These are phyloP conservation scores for Amphipyra tragopoginis DNA, from an alignment of 2,888 invertebrate species.

Conservation along the genomic window DNA sequence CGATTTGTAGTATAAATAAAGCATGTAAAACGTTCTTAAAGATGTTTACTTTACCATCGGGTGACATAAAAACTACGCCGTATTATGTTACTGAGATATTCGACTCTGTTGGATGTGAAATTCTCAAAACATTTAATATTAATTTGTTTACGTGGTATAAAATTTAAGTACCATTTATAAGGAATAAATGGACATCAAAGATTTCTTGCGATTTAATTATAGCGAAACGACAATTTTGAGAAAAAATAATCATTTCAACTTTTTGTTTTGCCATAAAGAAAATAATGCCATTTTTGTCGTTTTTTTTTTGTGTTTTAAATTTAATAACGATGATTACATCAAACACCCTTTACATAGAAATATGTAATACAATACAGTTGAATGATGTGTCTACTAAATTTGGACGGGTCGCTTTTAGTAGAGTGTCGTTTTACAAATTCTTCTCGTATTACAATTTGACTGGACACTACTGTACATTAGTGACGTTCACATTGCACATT, in stretches of 20 bases:
- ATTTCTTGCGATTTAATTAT: constrained; percentile 5
- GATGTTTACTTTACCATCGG: constrained; percentile 69
- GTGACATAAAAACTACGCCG: constrained; percentile 67
- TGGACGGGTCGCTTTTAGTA: constrained; percentile 82
- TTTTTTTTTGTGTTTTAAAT: neutral
- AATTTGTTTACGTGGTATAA: constrained; percentile 37
- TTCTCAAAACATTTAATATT: constrained; percentile 50
- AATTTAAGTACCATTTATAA: constrained; percentile 27
- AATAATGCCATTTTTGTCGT: neutral
- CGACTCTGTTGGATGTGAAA: constrained; percentile 45
- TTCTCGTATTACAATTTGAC: constrained; percentile 63
- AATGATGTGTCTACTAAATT: constrained; percentile 74
- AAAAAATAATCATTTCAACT: neutral
- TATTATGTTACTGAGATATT: constrained; percentile 65
- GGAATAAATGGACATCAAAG: constrained; percentile 6
- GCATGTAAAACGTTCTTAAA: constrained; percentile 63
- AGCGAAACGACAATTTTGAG: neutral
- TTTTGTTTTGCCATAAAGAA: neutral
- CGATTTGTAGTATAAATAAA: constrained; percentile 59
- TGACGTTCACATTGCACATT: constrained; percentile 37
- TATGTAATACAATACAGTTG: constrained; percentile 68
- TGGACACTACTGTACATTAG: constrained; percentile 54
- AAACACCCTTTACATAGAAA: constrained; percentile 57
- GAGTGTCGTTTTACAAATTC: constrained; percentile 71
- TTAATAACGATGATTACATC: constrained; percentile 8